Base-by-base conservation (phyloP, 2,113 vertebrate species). In the Buteo buteo region DNA sequence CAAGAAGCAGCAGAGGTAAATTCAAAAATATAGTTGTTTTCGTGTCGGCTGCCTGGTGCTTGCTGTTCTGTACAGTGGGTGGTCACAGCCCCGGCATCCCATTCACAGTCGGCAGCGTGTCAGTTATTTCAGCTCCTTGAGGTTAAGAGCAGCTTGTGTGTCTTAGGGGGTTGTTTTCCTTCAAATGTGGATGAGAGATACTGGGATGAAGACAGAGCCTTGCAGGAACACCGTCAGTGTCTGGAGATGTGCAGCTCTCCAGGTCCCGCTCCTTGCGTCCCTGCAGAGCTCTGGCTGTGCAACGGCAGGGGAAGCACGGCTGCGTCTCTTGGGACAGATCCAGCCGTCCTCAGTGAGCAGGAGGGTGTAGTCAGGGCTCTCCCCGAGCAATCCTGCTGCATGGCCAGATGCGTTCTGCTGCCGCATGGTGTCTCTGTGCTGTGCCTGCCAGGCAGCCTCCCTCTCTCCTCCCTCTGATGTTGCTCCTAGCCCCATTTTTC, bases 51-150 rank as follows among this genome's bases (percentile, higher is more conserved):
- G 40, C 4, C 50, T 55, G 70, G 26, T 47, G 40, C 32, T 16
- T 10, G 13, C 40, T 31, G 32, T 21, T 73, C 40, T 47, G 82
- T 32, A 24, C 45, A 21, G 7, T 0, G 1, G 29, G n/a, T 7
- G 67, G 62, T 58, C 47, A 36, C 55, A 47, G 79, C 47, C 59
- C 42, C 0, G 0, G 57, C 49, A 28, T 14, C 62, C 52, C 12
- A 1, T 8, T 38, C 22, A 7, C 0, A 21, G 59, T 15, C 1
- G 2, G 58, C n/a, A 31, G 50, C 58, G 11, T 0, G 0, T 62
- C 13, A 7, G 22, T n/a, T 13, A 3, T 58, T 34, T 25, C 20
- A 6, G 31, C 42, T 66, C 50, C 52, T 29, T 4, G 8, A 55
- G 31, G 19, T 62, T n/a, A 9, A 50, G 49, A 50, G 24, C 49